A percentile compares a stretch with the other conserved stretches of the same genome.
Conservation (phyloP, 1,140 invertebrate species). For the Trissolcus basalis region DNA sequence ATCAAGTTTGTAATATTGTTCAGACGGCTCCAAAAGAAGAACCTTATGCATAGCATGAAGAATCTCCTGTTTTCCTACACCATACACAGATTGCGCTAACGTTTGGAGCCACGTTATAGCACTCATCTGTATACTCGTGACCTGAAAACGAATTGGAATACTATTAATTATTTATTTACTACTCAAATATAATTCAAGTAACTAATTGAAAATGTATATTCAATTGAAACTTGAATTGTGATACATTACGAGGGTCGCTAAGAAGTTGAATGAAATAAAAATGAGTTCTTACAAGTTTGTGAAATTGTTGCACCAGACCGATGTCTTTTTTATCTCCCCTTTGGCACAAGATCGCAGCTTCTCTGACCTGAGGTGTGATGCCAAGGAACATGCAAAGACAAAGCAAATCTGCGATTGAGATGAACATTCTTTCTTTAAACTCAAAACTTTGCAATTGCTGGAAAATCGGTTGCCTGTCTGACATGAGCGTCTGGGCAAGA, state of each 20-base stretch:
- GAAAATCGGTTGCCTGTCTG: conserved; percentile 78
- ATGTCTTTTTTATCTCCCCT: conserved; percentile 81
- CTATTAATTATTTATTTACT: too few species aligned
- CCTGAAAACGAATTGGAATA: too few species aligned
- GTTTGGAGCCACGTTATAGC: conserved; percentile 91
- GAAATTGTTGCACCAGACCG: conserved; percentile 79
- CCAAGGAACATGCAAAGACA: conserved; percentile 89
- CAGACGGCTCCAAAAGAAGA: conserved; percentile 88
- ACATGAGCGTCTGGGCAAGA: conserved; percentile 83
- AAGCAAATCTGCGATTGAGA: conserved; percentile 89
- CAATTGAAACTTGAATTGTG: too few species aligned
- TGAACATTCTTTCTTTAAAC: conserved; percentile 88
- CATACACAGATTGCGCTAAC: conserved; percentile 84
- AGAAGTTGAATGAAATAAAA: too few species aligned
- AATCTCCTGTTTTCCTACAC: conserved; percentile 84
- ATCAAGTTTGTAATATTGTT: conserved; percentile 93
- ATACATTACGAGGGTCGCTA: too few species aligned
- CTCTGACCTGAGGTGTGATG: conserved; percentile 85
- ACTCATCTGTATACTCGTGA: conserved; percentile 88
- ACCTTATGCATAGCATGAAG: conserved; percentile 90
- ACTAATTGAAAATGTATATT: neutral
- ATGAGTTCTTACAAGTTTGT: conserved; percentile 76
- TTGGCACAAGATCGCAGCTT: conserved; percentile 79
- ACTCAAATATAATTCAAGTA: too few species aligned
- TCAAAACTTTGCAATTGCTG: conserved; percentile 79